These are phyloP conservation scores for Antheraea yamamai DNA, from an alignment of 2,888 invertebrate genomes.

Conservation along the genomic window DNA sequence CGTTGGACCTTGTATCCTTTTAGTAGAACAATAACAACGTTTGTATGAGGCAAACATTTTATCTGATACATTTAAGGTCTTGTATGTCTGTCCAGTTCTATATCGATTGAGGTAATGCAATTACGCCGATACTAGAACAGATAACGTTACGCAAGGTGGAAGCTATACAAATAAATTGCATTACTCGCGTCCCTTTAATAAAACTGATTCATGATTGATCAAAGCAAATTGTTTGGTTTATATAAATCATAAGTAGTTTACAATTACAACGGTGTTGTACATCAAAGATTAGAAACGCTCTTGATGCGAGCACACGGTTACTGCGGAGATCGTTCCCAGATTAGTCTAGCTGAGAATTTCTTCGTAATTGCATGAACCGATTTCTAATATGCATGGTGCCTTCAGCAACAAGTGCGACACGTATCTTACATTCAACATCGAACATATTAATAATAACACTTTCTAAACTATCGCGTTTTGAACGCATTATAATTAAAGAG, in stretches of 20 bases:
- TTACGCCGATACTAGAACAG: conserved; percentile 34
- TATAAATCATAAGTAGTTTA: conserved; percentile 48
- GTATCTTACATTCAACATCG: not conserved
- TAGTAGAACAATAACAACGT: conserved; percentile 12
- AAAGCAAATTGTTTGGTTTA: conserved; percentile 43
- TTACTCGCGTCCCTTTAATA: conserved; percentile 42
- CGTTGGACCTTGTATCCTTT: conserved; percentile 50
- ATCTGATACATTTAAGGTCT: conserved; percentile 18
- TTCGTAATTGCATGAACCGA: conserved; percentile 43
- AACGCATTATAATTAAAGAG: no score
- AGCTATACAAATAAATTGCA: conserved; percentile 43
- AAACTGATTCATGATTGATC: conserved; percentile 53
- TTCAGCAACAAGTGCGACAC: conserved; percentile 15
- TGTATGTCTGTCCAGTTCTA: not conserved
- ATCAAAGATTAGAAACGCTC: conserved; percentile 54
- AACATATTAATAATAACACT: not conserved
- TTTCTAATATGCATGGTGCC: conserved; percentile 16
- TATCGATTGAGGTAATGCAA: conserved; percentile 22
- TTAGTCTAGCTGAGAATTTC: conserved; percentile 44
- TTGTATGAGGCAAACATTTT: conserved; percentile 22
- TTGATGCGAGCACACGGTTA: conserved; percentile 41
- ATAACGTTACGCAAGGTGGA: conserved; percentile 40
- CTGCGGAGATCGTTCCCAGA: conserved; percentile 47
- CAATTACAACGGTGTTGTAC: conserved; percentile 39
- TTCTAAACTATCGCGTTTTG: not conserved